phyloP scores from a whole-genome alignment of 2,797 vertebrate species.

The Clarias platycephalus region DNA sequence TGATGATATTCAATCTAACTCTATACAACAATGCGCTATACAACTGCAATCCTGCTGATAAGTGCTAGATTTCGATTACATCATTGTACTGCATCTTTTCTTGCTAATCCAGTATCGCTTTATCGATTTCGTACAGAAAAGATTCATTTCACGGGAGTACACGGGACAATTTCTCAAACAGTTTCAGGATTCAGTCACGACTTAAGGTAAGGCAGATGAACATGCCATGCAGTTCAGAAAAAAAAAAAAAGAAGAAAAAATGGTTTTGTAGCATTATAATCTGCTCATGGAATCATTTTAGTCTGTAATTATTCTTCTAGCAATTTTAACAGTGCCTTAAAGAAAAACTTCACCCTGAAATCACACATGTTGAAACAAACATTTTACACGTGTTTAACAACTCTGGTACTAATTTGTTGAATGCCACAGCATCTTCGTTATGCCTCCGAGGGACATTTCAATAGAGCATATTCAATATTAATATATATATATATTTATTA shows the following conservation, averaged over 20 bases:
- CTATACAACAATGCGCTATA: background rate
- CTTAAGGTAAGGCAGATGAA: background rate
- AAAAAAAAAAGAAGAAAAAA: background rate
- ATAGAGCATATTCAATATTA: too few species aligned
- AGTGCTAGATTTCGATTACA: background rate
- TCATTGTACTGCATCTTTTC: background rate
- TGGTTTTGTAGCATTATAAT: too few species aligned
- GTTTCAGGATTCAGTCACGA: background rate
- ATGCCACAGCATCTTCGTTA: background rate
- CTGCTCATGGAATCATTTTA: background rate
- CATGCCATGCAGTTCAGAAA: background rate
- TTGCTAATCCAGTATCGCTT: conserved; percentile 36
- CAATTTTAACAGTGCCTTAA: background rate
- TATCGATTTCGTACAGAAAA: conserved; percentile 2
- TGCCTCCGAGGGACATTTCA: too few species aligned
- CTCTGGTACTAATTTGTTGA: background rate
- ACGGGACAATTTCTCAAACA: background rate
- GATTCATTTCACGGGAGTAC: background rate
- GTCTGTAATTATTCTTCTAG: background rate
- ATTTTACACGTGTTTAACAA: background rate
- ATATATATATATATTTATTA: too few species aligned
- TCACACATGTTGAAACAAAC: background rate
- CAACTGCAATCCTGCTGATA: background rate
- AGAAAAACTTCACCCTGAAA: background rate
- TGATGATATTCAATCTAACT: background rate